Evolutionary conservation across 2,797 vertebrate species (phyloP).

Genomic region (Pitangus sulphuratus): DNA sequence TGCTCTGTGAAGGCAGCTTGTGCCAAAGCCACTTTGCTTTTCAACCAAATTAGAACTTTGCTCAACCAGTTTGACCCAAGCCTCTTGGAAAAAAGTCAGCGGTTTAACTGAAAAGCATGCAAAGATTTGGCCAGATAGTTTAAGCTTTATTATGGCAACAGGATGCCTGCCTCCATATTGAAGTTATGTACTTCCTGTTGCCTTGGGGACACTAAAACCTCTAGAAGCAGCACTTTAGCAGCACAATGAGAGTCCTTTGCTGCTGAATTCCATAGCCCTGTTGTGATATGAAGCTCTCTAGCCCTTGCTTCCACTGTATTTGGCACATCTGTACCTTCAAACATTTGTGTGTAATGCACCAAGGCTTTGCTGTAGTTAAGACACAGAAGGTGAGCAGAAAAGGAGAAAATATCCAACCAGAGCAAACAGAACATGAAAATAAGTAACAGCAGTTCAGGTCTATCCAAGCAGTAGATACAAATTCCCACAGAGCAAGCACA

Average conservation of each 20-base stretch:
- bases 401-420: neutral
- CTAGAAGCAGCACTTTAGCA: neutral
- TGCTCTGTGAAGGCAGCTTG: rapidly evolving
- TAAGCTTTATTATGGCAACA: neutral
- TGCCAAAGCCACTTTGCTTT: neutral
- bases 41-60: neutral
- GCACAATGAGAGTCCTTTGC: neutral
- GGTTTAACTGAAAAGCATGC: neutral
- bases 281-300: neutral
- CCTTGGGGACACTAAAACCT: neutral
- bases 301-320: neutral
- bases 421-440: neutral
- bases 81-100: neutral
- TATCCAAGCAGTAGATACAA: neutral
- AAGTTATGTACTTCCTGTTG: neutral
- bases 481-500: neutral
- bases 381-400: neutral
- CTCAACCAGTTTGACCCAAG: neutral
- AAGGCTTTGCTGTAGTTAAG: neutral
- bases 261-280: neutral
- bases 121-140: neutral
- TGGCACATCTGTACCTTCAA: neutral
- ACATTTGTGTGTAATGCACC: rapidly evolving
- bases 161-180: neutral
- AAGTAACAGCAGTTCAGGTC: neutral